Percentiles rank a stretch among this genome's conserved stretches.
Conservation (phyloP, 2,888 invertebrate species). For the Helleia helle region DNA sequence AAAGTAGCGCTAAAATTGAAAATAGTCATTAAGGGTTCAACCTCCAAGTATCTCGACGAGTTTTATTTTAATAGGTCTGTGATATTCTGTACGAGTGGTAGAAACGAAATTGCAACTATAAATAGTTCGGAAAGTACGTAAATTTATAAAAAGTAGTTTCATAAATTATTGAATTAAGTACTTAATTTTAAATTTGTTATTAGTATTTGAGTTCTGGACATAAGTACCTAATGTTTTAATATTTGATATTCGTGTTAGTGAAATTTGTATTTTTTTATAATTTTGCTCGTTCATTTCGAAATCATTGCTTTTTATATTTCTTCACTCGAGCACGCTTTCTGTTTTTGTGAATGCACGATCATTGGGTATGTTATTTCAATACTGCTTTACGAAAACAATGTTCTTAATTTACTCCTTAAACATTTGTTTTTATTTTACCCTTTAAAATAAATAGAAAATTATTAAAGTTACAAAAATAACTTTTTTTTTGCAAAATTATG, state of each 20-base stretch:
- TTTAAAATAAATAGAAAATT: not conserved
- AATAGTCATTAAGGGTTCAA: constrained; percentile 33
- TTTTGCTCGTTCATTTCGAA: not conserved
- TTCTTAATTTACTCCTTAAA: constrained; percentile 52
- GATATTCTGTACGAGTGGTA: constrained; percentile 23
- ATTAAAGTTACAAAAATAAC: not conserved
- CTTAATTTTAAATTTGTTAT: not conserved
- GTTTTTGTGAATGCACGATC: not conserved
- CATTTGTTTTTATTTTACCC: constrained; percentile 6
- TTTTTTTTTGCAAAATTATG: not conserved
- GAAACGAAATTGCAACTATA: constrained; percentile 5
- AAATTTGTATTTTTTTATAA: not conserved
- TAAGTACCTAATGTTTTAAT: constrained; percentile 7
- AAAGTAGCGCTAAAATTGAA: not conserved
- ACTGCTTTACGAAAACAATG: too few species aligned
- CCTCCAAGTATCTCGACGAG: constrained; percentile 66
- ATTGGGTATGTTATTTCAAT: too few species aligned
- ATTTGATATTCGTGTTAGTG: not conserved
- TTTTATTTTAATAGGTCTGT: constrained; percentile 30
- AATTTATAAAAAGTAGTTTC: not conserved
- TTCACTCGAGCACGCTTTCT: not conserved
- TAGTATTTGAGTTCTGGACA: not conserved
- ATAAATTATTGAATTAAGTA: not conserved
- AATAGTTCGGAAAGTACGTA: not conserved
- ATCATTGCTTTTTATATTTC: not conserved